phyloP scores from a whole-genome alignment of 2,113 vertebrate species.

The Jaculus jaculus region DNA sequence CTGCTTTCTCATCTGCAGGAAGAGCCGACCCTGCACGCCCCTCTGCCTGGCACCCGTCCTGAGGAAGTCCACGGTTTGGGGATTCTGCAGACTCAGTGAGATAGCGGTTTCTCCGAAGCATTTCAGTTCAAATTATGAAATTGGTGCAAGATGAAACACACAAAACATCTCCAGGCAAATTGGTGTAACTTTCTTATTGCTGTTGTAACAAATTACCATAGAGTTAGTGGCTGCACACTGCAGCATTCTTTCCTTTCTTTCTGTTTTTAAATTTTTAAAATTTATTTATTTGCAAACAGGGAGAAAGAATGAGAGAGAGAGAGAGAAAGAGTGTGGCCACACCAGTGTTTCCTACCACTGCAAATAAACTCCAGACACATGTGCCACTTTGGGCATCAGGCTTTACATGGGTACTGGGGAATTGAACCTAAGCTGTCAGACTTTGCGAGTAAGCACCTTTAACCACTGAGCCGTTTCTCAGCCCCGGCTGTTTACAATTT shows the following conservation, averaged over 20 bases:
- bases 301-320: too few relatives aligned
- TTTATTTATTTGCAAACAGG: too few relatives aligned
- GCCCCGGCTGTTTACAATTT: neutral
- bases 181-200: neutral
- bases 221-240: neutral
- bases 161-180: conserved; percentile 51
- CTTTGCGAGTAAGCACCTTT: too few relatives aligned
- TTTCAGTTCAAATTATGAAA: neutral
- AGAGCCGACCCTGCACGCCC: conserved; percentile 63
- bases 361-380: too few relatives aligned
- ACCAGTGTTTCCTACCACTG: too few relatives aligned
- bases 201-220: neutral
- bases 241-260: neutral
- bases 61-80: conserved; percentile 68
- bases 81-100: conserved; percentile 80
- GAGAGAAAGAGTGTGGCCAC: too few relatives aligned
- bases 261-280: too few relatives aligned
- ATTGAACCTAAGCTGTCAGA: too few relatives aligned
- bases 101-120: conserved; percentile 44
- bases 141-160: neutral
- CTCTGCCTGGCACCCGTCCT: conserved; percentile 56
- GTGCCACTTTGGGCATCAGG: too few relatives aligned
- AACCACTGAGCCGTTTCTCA: too few relatives aligned
- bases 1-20: conserved; percentile 61
- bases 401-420: too few relatives aligned